These are phyloP conservation scores for Lampris incognitus DNA, from an alignment of 2,113 vertebrate genomes.

Conservation along the genomic window DNA sequence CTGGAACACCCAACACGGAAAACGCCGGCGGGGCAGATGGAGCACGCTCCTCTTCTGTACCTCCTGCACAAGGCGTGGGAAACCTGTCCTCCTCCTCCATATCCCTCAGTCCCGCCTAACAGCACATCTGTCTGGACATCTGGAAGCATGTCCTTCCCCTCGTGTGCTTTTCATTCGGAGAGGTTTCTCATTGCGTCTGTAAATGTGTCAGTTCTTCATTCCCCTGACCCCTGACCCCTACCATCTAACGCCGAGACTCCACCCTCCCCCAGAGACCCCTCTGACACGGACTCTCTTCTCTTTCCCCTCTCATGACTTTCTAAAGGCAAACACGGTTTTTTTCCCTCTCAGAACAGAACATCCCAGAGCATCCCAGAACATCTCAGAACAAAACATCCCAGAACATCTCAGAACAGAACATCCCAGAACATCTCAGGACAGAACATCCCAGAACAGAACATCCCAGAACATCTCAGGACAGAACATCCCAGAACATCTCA, in stretches of 20 bases:
- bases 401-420: no score
- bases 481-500: conserved; percentile 31
- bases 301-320: conserved; percentile 24
- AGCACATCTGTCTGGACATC: conserved; percentile 44
- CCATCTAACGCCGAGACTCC: conserved; percentile 43
- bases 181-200: conserved; percentile 21
- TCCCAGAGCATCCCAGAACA: conserved; percentile 10
- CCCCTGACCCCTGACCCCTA: conserved; percentile 18
- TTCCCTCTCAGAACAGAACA: conserved; percentile 12
- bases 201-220: conserved; percentile 30
- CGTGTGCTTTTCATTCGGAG: conserved; percentile 19
- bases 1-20: conserved; percentile 28
- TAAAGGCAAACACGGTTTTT: conserved; percentile 50
- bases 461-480: no score
- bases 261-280: conserved; percentile 36
- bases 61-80: no score
- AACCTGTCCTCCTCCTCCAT: not conserved
- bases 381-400: not conserved
- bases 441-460: no score
- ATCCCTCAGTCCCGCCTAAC: conserved; percentile 2
- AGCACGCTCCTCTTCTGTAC: not conserved
- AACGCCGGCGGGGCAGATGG: conserved; percentile 32
- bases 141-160: conserved; percentile 16
- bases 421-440: no score
- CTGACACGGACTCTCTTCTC: conserved; percentile 50